Evolutionary conservation across 2,888 invertebrate genomes (phyloP).

Genomic region (Mesopsocus fuscifrons): DNA sequence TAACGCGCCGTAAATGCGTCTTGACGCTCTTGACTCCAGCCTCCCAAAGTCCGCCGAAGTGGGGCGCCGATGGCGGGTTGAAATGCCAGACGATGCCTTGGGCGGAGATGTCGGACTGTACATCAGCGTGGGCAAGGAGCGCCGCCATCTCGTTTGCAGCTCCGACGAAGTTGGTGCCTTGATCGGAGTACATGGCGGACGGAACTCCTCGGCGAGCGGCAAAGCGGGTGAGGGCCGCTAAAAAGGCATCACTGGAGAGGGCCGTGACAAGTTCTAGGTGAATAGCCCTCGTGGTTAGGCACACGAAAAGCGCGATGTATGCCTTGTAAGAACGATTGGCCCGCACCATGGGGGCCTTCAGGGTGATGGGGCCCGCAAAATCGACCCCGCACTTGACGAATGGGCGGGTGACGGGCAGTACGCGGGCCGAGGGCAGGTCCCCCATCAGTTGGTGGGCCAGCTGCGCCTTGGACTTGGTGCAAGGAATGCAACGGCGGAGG

Average conservation of each 20-base stretch:
- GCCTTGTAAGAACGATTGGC: conserved; percentile 13
- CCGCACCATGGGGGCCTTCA: conserved; percentile 15
- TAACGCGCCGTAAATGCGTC: conserved; percentile 18
- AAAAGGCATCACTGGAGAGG: conserved; percentile 16
- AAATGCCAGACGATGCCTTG: conserved; percentile 20
- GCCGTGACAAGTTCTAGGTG: conserved; percentile 18
- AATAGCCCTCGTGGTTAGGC: conserved; percentile 18
- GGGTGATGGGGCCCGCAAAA: conserved; percentile 18
- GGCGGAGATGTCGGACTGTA: too few species aligned
- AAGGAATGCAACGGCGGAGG: conserved; percentile 13
- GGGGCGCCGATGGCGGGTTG: conserved; percentile 19
- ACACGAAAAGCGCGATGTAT: conserved; percentile 17
- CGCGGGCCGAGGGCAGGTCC: conserved; percentile 17
- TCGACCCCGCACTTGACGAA: conserved; percentile 18
- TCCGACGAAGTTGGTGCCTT: conserved; percentile 19
- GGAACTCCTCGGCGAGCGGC: conserved; percentile 17
- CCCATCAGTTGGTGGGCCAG: conserved; percentile 18
- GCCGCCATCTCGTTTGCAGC: conserved; percentile 15
- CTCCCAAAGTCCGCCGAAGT: conserved; percentile 23
- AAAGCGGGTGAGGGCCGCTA: conserved; percentile 17
- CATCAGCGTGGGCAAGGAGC: neutral
- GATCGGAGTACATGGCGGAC: conserved; percentile 17
- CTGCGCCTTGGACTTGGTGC: conserved; percentile 11
- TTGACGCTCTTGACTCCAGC: conserved; percentile 21
- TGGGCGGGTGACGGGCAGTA: conserved; percentile 16